These are phyloP conservation scores for Cyclura pinguis DNA, from an alignment of 2,797 vertebrate species.

Conservation along the genomic window DNA sequence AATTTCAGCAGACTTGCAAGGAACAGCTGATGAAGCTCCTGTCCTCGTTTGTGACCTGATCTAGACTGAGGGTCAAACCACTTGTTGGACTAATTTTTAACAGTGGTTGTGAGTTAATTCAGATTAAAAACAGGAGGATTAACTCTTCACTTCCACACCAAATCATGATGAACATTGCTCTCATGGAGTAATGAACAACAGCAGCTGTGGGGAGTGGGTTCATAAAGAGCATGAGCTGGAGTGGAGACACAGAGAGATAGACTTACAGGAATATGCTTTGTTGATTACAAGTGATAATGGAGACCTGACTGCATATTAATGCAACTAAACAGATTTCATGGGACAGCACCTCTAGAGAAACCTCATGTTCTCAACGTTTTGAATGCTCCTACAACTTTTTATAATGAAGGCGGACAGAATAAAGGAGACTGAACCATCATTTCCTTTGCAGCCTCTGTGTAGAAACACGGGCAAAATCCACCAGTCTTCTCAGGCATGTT, in stretches of 20 bases:
- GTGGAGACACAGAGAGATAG: background rate
- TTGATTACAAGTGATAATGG: background rate
- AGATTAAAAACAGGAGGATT: background rate
- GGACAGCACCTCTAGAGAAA: slow-evolving; percentile 5
- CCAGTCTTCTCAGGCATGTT: background rate
- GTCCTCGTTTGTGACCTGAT: too few relatives aligned
- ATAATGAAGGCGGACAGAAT: background rate
- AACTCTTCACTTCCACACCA: background rate
- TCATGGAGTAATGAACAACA: background rate
- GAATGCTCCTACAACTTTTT: background rate
- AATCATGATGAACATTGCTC: background rate
- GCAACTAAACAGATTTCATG: slow-evolving; percentile 47
- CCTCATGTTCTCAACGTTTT: slow-evolving; percentile 27
- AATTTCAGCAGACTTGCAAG: too few relatives aligned
- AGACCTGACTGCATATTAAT: background rate
- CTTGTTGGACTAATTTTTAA: background rate
- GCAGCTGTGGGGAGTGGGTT: background rate
- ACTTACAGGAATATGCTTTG: too few relatives aligned
- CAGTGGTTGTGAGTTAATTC: background rate
- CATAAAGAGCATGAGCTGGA: background rate
- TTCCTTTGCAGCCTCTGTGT: too few relatives aligned
- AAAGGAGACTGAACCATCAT: background rate
- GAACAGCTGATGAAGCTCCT: too few relatives aligned
- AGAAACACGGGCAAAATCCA: background rate
- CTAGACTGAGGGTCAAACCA: too few relatives aligned